phyloP scores from a whole-genome alignment of 2,113 vertebrate genomes.

The Cromileptes altivelis region DNA sequence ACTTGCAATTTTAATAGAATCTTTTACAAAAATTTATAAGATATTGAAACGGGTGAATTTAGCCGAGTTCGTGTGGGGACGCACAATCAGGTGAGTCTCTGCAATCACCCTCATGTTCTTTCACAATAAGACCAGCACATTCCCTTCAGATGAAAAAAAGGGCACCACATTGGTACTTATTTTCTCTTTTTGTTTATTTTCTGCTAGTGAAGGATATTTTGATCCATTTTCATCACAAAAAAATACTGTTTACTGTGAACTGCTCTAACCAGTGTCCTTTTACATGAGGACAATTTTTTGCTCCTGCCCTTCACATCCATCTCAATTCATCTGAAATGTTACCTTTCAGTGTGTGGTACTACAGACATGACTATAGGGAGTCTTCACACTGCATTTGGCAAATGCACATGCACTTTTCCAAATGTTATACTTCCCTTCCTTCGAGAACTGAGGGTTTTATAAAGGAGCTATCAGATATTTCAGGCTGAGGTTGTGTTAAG shows the following conservation, averaged over 20 bases:
- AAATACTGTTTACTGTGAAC: not conserved
- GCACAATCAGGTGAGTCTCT: not conserved
- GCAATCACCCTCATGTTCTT: not conserved
- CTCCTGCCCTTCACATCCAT: not conserved
- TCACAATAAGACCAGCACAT: not conserved
- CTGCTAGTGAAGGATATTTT: not conserved
- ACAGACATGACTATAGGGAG: not conserved
- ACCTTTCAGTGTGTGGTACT: not conserved
- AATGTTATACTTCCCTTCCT: not conserved
- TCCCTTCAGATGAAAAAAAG: not conserved
- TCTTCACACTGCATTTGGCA: not conserved
- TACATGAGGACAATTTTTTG: not conserved
- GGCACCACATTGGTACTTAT: not conserved
- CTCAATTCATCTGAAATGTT: not conserved
- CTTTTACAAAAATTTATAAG: not conserved
- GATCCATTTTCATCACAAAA: not conserved
- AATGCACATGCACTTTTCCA: conserved; percentile 11
- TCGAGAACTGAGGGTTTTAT: conserved; percentile 20
- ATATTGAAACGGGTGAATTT: not conserved
- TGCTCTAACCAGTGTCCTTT: not conserved
- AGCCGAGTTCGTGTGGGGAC: not conserved
- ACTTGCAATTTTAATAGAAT: conserved; percentile 12
- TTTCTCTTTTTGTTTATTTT: not conserved
- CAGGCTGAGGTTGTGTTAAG: conserved; percentile 5
- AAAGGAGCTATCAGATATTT: conserved; percentile 13